These are phyloP conservation scores for Aurelia coerulea DNA, from an alignment of 30 jellyfish, hydroid and myxozoan genomes.

Conservation along the genomic window DNA sequence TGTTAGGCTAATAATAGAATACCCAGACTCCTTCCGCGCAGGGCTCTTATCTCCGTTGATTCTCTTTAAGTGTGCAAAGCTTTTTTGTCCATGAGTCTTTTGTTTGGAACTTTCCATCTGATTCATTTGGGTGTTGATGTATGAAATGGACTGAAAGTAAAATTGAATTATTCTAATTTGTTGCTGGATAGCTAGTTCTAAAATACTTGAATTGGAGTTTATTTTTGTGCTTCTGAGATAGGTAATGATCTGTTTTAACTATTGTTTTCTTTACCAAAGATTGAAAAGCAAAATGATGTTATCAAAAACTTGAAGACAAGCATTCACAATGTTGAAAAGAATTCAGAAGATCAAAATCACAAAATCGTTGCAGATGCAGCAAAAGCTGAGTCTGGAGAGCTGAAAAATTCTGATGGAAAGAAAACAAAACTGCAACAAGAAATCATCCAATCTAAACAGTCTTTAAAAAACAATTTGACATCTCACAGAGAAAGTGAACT, in stretches of 20 bases:
- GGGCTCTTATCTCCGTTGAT: too few relatives aligned
- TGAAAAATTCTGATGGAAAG: constrained; percentile 83
- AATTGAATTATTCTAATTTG: too few relatives aligned
- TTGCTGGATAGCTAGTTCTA: too few relatives aligned
- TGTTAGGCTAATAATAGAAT: too few relatives aligned
- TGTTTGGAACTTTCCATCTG: too few relatives aligned
- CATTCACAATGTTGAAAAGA: constrained; percentile 80
- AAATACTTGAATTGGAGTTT: too few relatives aligned
- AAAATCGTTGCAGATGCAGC: constrained; percentile 86
- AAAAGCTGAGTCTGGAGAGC: constrained; percentile 81
- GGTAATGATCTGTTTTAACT: not conserved
- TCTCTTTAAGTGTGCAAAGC: too few relatives aligned
- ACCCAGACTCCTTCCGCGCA: too few relatives aligned
- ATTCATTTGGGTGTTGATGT: too few relatives aligned
- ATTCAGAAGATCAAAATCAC: constrained; percentile 78
- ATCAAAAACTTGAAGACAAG: constrained; percentile 67
- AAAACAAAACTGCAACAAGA: constrained; percentile 90
- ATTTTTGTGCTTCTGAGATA: too few relatives aligned
- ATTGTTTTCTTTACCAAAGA: not conserved
- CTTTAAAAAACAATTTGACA: constrained; percentile 56
- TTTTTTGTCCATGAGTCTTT: too few relatives aligned
- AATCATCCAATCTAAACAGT: constrained; percentile 76
- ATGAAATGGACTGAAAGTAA: too few relatives aligned
- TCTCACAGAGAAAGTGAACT: constrained; percentile 91
- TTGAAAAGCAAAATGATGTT: constrained; percentile 66